Base-by-base conservation (phyloP, 2,888 invertebrate genomes). In the Ichneumon xanthorius region DNA sequence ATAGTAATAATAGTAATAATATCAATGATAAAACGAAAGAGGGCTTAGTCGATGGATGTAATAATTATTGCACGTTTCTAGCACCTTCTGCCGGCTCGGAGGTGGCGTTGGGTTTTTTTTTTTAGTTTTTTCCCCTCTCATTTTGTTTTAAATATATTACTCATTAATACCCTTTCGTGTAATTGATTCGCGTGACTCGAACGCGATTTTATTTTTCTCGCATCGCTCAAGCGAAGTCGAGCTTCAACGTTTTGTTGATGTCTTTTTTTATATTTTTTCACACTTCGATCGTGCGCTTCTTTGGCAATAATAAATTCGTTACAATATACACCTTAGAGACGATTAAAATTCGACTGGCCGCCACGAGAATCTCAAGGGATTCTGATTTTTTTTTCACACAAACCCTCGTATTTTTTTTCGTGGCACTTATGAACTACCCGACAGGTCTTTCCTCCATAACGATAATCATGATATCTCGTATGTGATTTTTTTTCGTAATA, bases 21-120 rank as follows among this genome's bases (percentile, higher is more conserved):
- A 2, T 11, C 2, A 40, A 40, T 40, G 40, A 40, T 11, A 75
- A 75, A 85, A 85, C 78, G 70, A 87, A 87, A 84, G 61, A 70
- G 72, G 37, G 45, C 63, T 55, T 75, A 50, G 65, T 76, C 50
- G 11, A 76, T 40, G 7, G 75, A 63, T 79, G 50, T 85, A 19
- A 77, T 87, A 90, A 88, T 86, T 90, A 90, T 90, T 90, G 89
- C 90, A 90, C 90, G 85, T 88, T 88, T 77, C 65, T 75, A 83
- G 70, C 84, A 80, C 82, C 73, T 83, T 72, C 71, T 75, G 84
- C 82, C 84, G 80, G 80, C 79, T 76, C 75, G 83, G 82, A 79
- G 67, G 61, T 86, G 85, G 78, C 81, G 82, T 48, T 77, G 16
- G 2, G 16, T 50, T 63, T 45, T 70, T 61, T 70, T 84, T 82